Base-by-base conservation (phyloP, 2,797 vertebrate species). In the Phrynocephalus vlangalii region DNA sequence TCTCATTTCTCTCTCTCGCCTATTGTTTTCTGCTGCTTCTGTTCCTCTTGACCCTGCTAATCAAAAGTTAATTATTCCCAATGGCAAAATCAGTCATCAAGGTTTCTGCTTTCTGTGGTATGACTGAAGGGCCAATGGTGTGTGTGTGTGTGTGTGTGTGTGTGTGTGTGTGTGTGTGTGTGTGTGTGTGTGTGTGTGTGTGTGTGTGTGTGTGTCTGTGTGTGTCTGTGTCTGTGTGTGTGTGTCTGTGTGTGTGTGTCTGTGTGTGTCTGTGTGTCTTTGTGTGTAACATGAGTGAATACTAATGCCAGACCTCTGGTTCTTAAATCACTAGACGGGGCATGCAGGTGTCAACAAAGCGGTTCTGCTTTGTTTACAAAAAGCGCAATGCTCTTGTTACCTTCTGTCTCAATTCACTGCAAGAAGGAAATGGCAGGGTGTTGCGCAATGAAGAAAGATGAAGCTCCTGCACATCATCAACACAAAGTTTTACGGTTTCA, bases 41-140 rank as follows among this genome's bases (percentile, higher is more conserved):
- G n/a, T 85, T 52, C 80, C n/a, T 85, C 73, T 86, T 86, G 90
- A 91, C 56, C 79, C 75, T 50, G 26, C n/a, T 82, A 90, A 94
- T 56, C 81, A 90, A 87, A 86, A 91, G 71, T 88, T 81, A 88
- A 92, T 94, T 89, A 89, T 88, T 94, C 30, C 90, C 90, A 70
- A 30, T 38, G 90, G 68, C 28, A 88, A 91, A 86, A 77, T 0
- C 11, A 10, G 52, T 44, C 28, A 28, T 88, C 60, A 83, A 50
- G 87, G 91, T 81, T 90, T 80, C 79, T 67, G 70, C 68, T 68
- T 83, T 68, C 79, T 13, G 67, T 20, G 60, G 75, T 86, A 66
- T 85, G 77, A 85, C 20, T 2, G 71, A 56, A 48, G 33, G 60
- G 20, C 67, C 80, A 83, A 75, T 52, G 8, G 52, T 56, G 9